Evolutionary conservation across 2,888 invertebrate species (phyloP), one percentile per base, ranked within the genome.

Genomic region (Trichacis sp.): DNA sequence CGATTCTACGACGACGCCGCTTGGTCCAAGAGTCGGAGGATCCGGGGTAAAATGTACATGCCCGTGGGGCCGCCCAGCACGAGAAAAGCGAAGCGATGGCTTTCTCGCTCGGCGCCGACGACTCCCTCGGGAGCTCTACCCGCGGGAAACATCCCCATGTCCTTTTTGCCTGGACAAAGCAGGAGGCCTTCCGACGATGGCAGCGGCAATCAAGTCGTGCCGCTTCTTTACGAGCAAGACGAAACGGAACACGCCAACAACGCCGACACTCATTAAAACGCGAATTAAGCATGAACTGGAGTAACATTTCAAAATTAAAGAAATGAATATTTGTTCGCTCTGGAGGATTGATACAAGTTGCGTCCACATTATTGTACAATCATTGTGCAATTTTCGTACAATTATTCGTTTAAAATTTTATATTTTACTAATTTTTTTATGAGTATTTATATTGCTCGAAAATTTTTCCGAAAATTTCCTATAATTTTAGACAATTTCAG

Each of bases 71-170:
- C 84, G 29, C 78, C 81, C 12, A 73, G 50, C 43, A 63, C 79
- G 14, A 74, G 76, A 29, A 38, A 65, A 64, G 45, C 52, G 67
- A 78, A 80, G 61, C 68, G 46, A 12, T 46, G 46, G 46, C 46
- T 46, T 8, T 46, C 46, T n/a, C 46, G 29, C n/a, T 46, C 46
- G 76, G 2, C 84, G 79, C 67, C 87, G 91, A 42, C 90, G 90
- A 86, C 86, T 92, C 5, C 92, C 93, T 0, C 86, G 92, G 18
- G 94, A 94, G 0, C 94, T 94, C 94, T 93, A 0, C 94, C 94
- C 0, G 90, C 90, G 68, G 85, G 91, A 29, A 89, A 89, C 53
- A 90, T 90, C 12, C 91, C 92, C 8, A 86, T 90, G 69, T 89
- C 90, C 12, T 88, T 91, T 43, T 84, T 88, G n/a, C 87, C 88